These are phyloP conservation scores for Lycaon pictus DNA, from an alignment of 2,113 vertebrate genomes.

Conservation along the genomic window DNA sequence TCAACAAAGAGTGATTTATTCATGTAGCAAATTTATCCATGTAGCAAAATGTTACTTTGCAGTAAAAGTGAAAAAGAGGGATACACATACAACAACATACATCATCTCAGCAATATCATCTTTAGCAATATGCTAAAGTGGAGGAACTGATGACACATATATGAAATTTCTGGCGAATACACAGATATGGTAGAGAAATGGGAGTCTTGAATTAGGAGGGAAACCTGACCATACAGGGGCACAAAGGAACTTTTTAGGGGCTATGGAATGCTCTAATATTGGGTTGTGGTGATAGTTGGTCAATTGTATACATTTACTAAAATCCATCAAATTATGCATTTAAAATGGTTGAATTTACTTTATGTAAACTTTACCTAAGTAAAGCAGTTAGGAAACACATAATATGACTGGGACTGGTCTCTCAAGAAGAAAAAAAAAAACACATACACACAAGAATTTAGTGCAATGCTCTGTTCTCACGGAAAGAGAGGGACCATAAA, in stretches of 20 bases:
- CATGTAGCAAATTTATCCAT: neutral
- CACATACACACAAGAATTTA: fast-evolving
- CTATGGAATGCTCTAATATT: neutral
- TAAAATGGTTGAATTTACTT: neutral
- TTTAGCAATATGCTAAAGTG: too few species aligned
- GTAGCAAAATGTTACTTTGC: neutral
- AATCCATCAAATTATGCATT: neutral
- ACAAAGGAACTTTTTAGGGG: neutral
- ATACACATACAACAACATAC: neutral
- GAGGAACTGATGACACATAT: neutral
- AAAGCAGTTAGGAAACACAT: neutral
- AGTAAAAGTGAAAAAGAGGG: neutral
- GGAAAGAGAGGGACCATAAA: neutral
- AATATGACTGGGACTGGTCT: neutral
- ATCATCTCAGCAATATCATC: neutral
- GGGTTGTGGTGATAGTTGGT: too few species aligned
- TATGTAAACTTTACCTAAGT: neutral
- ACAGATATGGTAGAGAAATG: neutral
- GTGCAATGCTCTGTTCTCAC: neutral
- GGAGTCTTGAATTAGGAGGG: fast-evolving
- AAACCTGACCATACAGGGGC: neutral
- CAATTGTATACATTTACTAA: neutral
- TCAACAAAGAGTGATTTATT: neutral
- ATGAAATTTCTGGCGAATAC: neutral
- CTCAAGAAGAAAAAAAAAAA: neutral